Conservation (phyloP, 2,797 vertebrate genomes). For the Chelon auratus region DNA sequence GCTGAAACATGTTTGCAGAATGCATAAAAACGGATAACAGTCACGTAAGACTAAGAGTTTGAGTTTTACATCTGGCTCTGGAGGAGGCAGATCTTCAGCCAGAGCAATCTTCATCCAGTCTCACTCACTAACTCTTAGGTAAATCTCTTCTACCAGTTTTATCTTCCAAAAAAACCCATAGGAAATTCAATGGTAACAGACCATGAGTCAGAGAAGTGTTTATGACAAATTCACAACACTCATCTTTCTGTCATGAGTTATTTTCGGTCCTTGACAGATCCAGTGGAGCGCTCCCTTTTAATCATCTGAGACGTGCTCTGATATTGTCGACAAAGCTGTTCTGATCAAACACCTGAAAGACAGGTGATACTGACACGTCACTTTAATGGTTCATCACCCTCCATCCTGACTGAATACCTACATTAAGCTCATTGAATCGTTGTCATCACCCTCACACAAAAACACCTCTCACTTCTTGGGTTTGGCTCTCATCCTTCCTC, state of each 20-base stretch:
- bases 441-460: conserved; percentile 31
- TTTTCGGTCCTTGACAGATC: conserved; percentile 45
- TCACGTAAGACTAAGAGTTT: conserved; percentile 8
- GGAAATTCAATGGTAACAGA: conserved; percentile 18
- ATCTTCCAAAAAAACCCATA: conserved; percentile 29
- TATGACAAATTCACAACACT: conserved; percentile 45
- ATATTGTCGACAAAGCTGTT: conserved; percentile 40
- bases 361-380: conserved; percentile 44
- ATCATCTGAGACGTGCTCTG: conserved; percentile 31
- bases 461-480: conserved; percentile 5
- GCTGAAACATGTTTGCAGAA: conserved; percentile 6
- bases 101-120: neutral
- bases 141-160: conserved; percentile 13
- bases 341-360: conserved; percentile 50
- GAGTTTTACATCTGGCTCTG: conserved; percentile 10
- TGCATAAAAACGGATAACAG: conserved; percentile 3
- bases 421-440: conserved; percentile 34
- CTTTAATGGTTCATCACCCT: conserved; percentile 48
- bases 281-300: conserved; percentile 38
- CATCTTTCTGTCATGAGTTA: conserved; percentile 45
- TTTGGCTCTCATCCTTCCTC: conserved; percentile 24
- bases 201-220: conserved; percentile 38
- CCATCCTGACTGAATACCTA: conserved; percentile 32
- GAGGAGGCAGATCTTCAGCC: conserved; percentile 3
- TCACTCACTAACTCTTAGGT: neutral